These are phyloP conservation scores for Microchrysa polita DNA, from an alignment of 2,888 invertebrate species.

Conservation along the genomic window DNA sequence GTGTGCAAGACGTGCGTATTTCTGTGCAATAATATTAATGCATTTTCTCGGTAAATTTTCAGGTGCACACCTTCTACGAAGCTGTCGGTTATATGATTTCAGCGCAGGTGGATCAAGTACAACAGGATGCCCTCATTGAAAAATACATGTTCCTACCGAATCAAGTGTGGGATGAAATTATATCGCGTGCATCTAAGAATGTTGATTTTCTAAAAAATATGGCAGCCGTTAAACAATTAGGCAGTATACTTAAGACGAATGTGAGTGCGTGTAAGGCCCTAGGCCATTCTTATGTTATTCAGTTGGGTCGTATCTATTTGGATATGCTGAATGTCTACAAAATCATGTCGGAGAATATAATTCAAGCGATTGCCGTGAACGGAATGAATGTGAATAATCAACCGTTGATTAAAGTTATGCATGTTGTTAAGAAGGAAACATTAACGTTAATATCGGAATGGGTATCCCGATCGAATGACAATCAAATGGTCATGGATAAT, in stretches of 20 bases:
- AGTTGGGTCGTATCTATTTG: conserved; percentile 95
- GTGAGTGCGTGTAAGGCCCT: conserved; percentile 98
- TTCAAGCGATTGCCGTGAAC: conserved; percentile 90
- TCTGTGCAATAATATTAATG: background rate
- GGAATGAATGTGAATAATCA: conserved; percentile 98
- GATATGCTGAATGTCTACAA: conserved; percentile 99
- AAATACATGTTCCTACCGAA: conserved; percentile 98
- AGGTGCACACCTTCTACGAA: conserved; percentile 95
- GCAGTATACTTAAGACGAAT: conserved; percentile 98
- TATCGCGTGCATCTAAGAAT: conserved; percentile 95
- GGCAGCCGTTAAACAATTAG: conserved; percentile 96
- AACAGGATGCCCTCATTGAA: conserved; percentile 94
- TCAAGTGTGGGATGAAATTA: conserved; percentile 98
- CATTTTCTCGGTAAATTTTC: background rate
- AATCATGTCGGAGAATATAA: conserved; percentile 95
- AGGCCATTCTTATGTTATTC: conserved; percentile 94
- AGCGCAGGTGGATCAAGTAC: conserved; percentile 89
- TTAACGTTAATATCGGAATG: conserved; percentile 96
- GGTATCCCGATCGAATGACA: conserved; percentile 92
- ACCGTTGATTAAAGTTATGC: conserved; percentile 96
- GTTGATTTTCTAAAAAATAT: conserved; percentile 95
- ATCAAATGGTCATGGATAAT: conserved; percentile 92
- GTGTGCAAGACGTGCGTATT: too few species aligned
- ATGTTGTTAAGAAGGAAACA: conserved; percentile 98
- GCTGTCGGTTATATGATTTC: conserved; percentile 99